Conservation (phyloP, 2,797 vertebrate species). For the Gymnoscopelus braueri region DNA sequence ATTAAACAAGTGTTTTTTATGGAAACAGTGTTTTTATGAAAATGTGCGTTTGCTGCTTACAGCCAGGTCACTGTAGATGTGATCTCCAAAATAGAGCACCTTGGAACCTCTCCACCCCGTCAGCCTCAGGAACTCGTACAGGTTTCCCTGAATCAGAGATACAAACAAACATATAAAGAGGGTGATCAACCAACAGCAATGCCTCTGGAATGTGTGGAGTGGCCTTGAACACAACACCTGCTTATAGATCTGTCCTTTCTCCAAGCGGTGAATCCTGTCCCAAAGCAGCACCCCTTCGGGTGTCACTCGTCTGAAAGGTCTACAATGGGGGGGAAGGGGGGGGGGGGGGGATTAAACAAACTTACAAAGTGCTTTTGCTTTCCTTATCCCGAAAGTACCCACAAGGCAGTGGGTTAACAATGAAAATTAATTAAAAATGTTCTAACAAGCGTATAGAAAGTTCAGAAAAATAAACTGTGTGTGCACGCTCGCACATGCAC, state of each 20-base stretch:
- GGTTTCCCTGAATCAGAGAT: constrained; percentile 87
- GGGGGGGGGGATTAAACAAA: background rate
- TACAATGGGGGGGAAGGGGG: constrained; percentile 63
- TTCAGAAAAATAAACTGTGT: constrained; percentile 4
- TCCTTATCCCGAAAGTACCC: too few species aligned
- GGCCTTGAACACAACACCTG: constrained; percentile 82
- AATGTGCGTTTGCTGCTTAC: constrained; percentile 77
- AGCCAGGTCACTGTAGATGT: constrained; percentile 99
- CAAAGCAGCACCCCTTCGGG: constrained; percentile 93
- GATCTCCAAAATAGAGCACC: constrained; percentile 98
- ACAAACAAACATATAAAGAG: background rate
- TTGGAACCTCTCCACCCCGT: constrained; percentile 98
- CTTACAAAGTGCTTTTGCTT: too few species aligned
- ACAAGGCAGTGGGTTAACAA: too few species aligned
- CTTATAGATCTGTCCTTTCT: constrained; percentile 98
- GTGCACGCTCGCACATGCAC: too few species aligned
- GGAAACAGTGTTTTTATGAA: constrained; percentile 14
- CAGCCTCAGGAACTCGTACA: constrained; percentile 97
- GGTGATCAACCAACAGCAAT: constrained; percentile 9
- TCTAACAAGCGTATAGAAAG: too few species aligned
- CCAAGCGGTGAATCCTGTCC: constrained; percentile 95
- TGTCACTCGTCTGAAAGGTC: constrained; percentile 95
- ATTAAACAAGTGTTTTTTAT: background rate
- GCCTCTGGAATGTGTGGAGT: background rate
- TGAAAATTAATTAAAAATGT: too few species aligned